Percentiles rank a stretch among this genome's conserved stretches.
Evolutionary conservation across 2,888 invertebrate species (phyloP).

Genomic region (Acronicta leporina): DNA sequence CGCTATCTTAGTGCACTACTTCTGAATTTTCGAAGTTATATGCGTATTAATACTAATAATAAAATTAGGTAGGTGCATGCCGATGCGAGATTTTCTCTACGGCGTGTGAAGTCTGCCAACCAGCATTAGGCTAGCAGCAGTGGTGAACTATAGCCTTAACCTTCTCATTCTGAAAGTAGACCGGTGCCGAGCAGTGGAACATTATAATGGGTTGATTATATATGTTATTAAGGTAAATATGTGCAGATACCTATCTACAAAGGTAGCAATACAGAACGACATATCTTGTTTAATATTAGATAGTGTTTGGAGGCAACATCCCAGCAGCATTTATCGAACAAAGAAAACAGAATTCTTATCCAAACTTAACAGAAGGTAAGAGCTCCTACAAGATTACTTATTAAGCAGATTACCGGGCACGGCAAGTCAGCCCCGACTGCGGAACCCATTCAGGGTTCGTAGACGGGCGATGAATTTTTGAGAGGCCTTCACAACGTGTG

Average conservation of each 20-base stretch:
- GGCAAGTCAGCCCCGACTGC: conserved; percentile 69
- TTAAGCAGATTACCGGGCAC: conserved; percentile 81
- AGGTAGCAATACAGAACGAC: not conserved
- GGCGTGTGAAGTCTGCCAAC: too few species aligned
- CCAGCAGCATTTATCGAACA: conserved; percentile 31
- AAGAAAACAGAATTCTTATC: conserved; percentile 60
- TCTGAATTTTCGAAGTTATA: too few species aligned
- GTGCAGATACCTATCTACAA: not conserved
- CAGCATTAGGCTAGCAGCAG: too few species aligned
- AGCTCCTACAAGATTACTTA: conserved; percentile 77
- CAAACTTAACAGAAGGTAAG: conserved; percentile 61
- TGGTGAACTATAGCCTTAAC: too few species aligned
- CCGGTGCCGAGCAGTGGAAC: too few species aligned
- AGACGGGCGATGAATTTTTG: conserved; percentile 89
- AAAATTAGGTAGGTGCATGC: too few species aligned
- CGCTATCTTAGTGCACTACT: too few species aligned
- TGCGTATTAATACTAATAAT: too few species aligned
- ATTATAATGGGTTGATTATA: too few species aligned
- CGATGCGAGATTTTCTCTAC: too few species aligned
- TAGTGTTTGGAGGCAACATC: conserved; percentile 16
- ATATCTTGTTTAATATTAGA: not conserved
- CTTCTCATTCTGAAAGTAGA: too few species aligned
- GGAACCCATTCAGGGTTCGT: conserved; percentile 77
- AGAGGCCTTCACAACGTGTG: conserved; percentile 82
- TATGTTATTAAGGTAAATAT: too few species aligned